phyloP scores from a whole-genome alignment of 2,113 vertebrate genomes.

The Corythoichthys intestinalis region DNA sequence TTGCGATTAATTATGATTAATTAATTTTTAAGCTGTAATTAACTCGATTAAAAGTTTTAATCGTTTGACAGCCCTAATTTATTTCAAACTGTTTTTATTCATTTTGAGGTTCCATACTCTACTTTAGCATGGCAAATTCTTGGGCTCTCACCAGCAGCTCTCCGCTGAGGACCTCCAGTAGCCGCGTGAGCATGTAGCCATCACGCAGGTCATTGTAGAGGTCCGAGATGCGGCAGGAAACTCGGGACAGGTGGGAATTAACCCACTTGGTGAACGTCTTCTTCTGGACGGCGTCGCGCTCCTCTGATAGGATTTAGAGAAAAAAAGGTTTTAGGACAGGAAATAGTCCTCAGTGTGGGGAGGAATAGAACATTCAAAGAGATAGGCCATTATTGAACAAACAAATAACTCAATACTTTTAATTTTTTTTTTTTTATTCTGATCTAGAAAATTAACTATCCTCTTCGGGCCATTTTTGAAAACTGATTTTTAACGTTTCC shows the following conservation, averaged over 20 bases:
- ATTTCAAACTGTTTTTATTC: no score
- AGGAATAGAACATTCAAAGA: not conserved
- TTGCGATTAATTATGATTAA: no score
- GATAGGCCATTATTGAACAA: not conserved
- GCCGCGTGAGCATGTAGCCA: conserved; percentile 86
- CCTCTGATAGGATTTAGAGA: conserved; percentile 68
- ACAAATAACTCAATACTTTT: not conserved
- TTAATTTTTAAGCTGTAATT: no score
- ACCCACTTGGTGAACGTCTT: conserved; percentile 97
- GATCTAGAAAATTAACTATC: not conserved
- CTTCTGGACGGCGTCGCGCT: conserved; percentile 92
- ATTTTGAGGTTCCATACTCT: not conserved
- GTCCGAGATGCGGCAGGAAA: conserved; percentile 85
- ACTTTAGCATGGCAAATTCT: not conserved
- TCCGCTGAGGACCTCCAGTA: conserved; percentile 91
- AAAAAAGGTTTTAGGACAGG: not conserved
- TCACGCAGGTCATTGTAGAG: conserved; percentile 89
- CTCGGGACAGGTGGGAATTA: conserved; percentile 85
- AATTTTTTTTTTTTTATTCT: not conserved
- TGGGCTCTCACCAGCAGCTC: conserved; percentile 81
- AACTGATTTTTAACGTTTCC: no score
- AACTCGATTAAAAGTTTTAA: no score
- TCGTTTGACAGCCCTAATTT: no score
- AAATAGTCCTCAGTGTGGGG: not conserved
- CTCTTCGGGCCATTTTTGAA: no score